Evolutionary conservation across 2,797 vertebrate species (phyloP).

Genomic region (Phalloptychus januarius): DNA sequence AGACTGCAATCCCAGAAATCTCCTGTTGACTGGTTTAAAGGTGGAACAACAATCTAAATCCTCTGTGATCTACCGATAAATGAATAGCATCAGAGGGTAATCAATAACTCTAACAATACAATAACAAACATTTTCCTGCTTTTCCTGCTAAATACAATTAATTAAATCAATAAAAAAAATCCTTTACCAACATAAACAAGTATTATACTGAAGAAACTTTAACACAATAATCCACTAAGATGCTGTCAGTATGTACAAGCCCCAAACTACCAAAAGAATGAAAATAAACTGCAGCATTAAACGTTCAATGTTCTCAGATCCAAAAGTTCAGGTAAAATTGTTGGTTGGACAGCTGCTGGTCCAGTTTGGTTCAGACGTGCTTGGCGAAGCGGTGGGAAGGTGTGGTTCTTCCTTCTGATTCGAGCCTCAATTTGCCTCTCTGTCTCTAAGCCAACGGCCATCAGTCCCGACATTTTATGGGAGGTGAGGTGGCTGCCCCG

Average conservation of each 20-base stretch:
- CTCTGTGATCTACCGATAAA: background rate
- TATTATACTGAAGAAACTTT: slow-evolving; percentile 11
- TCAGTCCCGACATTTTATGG: slow-evolving; percentile 73
- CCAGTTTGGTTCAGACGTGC: slow-evolving; percentile 69
- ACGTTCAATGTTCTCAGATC: slow-evolving; percentile 27
- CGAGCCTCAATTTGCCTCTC: slow-evolving; percentile 75
- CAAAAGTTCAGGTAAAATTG: slow-evolving; percentile 39
- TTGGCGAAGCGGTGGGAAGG: slow-evolving; percentile 52
- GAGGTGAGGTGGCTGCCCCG: slow-evolving; percentile 78
- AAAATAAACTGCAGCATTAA: slow-evolving; percentile 14
- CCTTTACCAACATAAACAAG: slow-evolving; percentile 3
- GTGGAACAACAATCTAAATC: background rate
- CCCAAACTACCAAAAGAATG: slow-evolving; percentile 12
- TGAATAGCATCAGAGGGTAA: background rate
- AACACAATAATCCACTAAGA: slow-evolving; percentile 11
- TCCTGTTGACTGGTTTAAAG: background rate
- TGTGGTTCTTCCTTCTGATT: slow-evolving; percentile 65
- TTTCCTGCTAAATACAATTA: slow-evolving; percentile 5
- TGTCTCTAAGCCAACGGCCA: slow-evolving; percentile 77
- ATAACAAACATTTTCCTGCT: background rate
- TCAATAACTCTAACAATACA: background rate
- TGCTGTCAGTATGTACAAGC: slow-evolving; percentile 18
- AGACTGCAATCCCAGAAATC: background rate
- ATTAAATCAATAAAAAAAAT: background rate
- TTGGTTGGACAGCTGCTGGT: slow-evolving; percentile 58